Evolutionary conservation across 2,113 vertebrate genomes (phyloP), one percentile per base, ranked within the genome.

Genomic region (Trinectes maculatus): DNA sequence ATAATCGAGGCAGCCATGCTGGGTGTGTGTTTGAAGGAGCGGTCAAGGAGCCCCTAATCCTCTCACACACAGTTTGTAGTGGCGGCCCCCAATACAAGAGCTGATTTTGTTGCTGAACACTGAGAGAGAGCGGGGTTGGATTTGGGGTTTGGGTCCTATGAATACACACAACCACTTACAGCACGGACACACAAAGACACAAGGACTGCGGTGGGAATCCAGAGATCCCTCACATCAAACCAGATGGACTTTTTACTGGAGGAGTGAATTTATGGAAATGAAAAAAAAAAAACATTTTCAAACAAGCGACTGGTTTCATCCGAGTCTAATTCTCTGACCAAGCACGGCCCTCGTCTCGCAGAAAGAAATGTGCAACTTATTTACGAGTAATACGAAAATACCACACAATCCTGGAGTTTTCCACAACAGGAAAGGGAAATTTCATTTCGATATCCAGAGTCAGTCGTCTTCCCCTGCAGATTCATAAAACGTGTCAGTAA

Each of bases 21-120:
- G 92, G 81, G 86, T 78, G 79, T 71, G 79, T 81, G 78, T 89
- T 91, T 91, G 88, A 89, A 85, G 89, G 81, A 87, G 81, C 76
- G 82, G 88, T 87, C 79, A 86, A 92, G 89, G 89, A 89, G 85
- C 84, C 89, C 83, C 79, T 93, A 93, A 93, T 93, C 92, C 90
- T 68, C 88, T 89, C 83, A 91, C 77, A 86, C 85, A 86, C 85
- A 87, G 85, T 90, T 87, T 87, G 88, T 92, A 85, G 89, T 90
- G 88, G 81, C 71, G 80, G 87, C 85, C 86, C 84, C 80, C 34
- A 46, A 80, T 69, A 83, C 77, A 89, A 84, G 84, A 84, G 81
- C 81, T 76, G 79, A 82, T 73, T 89, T 86, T 85, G 85, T 81
- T 87, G 78, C 83, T 9, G 48, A 84, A 83, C 56, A 51, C 63